phyloP scores from a whole-genome alignment of 2,113 vertebrate genomes.

The Ellobius talpinus region DNA sequence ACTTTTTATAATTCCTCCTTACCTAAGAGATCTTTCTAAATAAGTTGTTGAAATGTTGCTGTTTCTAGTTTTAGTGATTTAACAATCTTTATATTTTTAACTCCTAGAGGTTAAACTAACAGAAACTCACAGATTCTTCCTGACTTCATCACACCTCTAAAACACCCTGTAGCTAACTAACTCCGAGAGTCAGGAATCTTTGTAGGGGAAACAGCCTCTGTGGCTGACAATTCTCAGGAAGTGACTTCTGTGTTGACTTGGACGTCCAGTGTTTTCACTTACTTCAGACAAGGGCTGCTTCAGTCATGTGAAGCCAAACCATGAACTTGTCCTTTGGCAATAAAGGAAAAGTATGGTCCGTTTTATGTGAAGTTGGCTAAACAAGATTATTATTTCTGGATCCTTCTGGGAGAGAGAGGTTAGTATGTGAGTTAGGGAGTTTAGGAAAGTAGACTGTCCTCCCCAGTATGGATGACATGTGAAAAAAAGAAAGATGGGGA shows the following conservation, averaged over 20 bases:
- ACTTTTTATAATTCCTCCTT: background rate
- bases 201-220: background rate
- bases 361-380: background rate
- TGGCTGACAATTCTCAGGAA: background rate
- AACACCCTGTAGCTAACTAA: background rate
- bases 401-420: background rate
- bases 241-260: constrained; percentile 3
- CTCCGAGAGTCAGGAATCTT: background rate
- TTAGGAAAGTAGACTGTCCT: background rate
- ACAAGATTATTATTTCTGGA: background rate
- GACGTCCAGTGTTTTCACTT: background rate
- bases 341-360: background rate
- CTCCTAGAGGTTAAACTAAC: no score
- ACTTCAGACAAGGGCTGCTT: background rate
- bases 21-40: background rate
- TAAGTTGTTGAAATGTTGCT: background rate
- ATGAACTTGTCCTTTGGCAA: background rate
- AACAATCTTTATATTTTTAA: background rate
- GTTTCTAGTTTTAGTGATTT: background rate
- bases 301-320: background rate
- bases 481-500: background rate
- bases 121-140: background rate
- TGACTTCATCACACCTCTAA: background rate
- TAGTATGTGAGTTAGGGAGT: background rate
- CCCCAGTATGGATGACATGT: background rate